phyloP scores from a whole-genome alignment of 2,113 vertebrate genomes.

The Calyptommatus sinebrachiatus region DNA sequence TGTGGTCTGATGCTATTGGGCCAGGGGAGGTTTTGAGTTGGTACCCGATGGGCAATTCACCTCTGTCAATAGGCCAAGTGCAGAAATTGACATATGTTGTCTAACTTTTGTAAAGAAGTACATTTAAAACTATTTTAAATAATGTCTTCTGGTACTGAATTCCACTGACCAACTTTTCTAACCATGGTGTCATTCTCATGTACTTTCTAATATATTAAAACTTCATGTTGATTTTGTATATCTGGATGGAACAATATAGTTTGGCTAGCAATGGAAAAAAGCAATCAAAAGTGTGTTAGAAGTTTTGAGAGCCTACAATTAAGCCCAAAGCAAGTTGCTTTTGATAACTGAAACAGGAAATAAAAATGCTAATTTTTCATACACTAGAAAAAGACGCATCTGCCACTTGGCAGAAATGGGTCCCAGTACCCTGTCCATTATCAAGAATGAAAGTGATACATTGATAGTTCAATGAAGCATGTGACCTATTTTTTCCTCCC shows the following conservation, averaged over 20 bases:
- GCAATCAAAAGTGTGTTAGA: neutral
- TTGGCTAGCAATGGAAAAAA: neutral
- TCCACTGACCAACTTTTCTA: neutral
- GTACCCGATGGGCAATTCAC: no score
- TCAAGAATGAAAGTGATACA: conserved; percentile 14
- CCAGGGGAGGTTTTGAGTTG: no score
- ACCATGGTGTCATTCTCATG: neutral
- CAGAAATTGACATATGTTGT: no score
- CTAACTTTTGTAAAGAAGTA: neutral
- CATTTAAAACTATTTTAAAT: neutral
- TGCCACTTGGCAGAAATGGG: neutral
- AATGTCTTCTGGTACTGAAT: neutral
- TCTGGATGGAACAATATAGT: neutral
- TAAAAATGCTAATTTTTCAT: conserved; percentile 12
- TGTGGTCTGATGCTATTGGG: no score
- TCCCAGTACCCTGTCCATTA: neutral
- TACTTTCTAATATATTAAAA: neutral
- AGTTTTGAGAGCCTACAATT: neutral
- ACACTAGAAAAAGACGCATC: neutral
- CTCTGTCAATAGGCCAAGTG: no score
- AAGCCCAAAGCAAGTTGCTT: neutral
- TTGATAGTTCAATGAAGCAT: conserved; percentile 19
- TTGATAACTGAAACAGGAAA: neutral
- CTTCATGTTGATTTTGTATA: neutral
- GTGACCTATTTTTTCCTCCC: conserved; percentile 15